A percentile compares a stretch with the other conserved stretches of the same genome.
Evolutionary conservation across 1,140 invertebrate genomes (phyloP).

Genomic region (Temnothorax nylanderi): DNA sequence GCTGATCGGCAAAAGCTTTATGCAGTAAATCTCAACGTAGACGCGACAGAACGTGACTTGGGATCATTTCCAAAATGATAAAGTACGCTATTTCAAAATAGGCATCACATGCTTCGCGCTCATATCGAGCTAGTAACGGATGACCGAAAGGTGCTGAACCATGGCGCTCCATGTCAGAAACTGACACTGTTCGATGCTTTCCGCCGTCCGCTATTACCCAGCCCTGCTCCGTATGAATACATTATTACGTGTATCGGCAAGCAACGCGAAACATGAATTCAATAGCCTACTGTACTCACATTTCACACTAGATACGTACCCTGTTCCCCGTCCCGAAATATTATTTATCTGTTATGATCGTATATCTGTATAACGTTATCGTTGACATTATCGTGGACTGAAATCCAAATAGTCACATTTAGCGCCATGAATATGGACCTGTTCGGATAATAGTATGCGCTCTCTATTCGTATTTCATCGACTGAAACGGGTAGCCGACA

Average conservation of each 20-base stretch:
- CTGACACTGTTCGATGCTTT: slow-evolving; percentile 58
- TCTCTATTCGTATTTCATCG: slow-evolving; percentile 39
- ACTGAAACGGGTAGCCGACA: not conserved
- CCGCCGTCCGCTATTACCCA: slow-evolving; percentile 50
- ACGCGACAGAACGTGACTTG: slow-evolving; percentile 43
- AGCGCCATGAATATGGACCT: slow-evolving; percentile 28
- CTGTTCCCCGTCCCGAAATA: slow-evolving; percentile 22
- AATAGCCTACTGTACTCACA: slow-evolving; percentile 42
- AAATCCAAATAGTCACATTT: slow-evolving; percentile 52
- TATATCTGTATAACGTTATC: slow-evolving; percentile 34
- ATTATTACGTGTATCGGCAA: slow-evolving; percentile 52
- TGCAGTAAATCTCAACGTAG: slow-evolving; percentile 24
- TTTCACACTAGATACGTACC: slow-evolving; percentile 31
- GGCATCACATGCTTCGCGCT: slow-evolving; percentile 42
- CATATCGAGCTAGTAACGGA: slow-evolving; percentile 31
- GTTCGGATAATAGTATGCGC: slow-evolving; percentile 18
- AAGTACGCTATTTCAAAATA: slow-evolving; percentile 48
- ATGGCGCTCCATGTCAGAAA: slow-evolving; percentile 51
- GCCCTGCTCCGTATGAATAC: slow-evolving; percentile 19
- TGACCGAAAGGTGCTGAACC: slow-evolving; percentile 59
- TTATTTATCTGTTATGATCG: slow-evolving; percentile 46
- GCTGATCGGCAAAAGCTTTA: not conserved
- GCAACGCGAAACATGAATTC: slow-evolving; percentile 38
- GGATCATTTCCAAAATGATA: slow-evolving; percentile 19
- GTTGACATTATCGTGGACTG: slow-evolving; percentile 40